Percentiles rank a stretch among this genome's conserved stretches.
Conservation (phyloP, 2,888 invertebrate genomes). For the Dioctria linearis region DNA sequence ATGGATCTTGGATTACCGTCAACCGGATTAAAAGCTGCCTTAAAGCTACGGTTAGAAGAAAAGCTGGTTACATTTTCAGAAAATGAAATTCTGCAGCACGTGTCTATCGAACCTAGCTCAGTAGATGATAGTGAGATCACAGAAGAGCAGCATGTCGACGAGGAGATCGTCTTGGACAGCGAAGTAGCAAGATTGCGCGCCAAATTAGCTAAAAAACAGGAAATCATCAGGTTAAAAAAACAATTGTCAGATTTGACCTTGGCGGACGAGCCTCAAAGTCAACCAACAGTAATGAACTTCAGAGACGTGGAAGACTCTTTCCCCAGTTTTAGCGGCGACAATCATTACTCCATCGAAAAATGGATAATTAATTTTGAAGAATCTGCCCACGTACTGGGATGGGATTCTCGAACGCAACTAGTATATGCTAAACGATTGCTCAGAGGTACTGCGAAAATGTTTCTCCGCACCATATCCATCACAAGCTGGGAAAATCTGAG, state of each 20-base stretch:
- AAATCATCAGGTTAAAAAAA: neutral
- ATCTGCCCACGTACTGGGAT: conserved; percentile 15
- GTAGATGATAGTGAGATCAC: neutral
- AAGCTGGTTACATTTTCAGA: neutral
- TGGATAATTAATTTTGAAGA: conserved; percentile 28
- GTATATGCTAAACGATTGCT: neutral
- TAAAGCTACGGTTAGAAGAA: conserved; percentile 23
- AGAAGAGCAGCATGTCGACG: no score
- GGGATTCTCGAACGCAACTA: neutral
- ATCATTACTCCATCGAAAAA: conserved; percentile 4
- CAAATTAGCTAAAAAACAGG: no score
- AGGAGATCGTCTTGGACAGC: no score
- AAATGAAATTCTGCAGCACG: neutral
- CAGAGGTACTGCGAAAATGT: no score
- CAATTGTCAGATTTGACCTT: neutral
- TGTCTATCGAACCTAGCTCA: neutral
- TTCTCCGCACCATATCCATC: no score
- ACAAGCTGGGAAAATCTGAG: no score
- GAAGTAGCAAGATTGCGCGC: no score
- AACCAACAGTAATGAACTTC: conserved; percentile 8
- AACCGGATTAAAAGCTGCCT: conserved; percentile 6
- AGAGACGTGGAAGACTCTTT: conserved; percentile 20
- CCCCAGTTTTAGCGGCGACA: conserved; percentile 19
- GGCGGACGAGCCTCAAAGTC: neutral
- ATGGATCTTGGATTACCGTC: conserved; percentile 3